Percentiles rank a stretch among this genome's conserved stretches.
Conservation (phyloP, 2,113 vertebrate species). For the Romanogobio albipinnatus region DNA sequence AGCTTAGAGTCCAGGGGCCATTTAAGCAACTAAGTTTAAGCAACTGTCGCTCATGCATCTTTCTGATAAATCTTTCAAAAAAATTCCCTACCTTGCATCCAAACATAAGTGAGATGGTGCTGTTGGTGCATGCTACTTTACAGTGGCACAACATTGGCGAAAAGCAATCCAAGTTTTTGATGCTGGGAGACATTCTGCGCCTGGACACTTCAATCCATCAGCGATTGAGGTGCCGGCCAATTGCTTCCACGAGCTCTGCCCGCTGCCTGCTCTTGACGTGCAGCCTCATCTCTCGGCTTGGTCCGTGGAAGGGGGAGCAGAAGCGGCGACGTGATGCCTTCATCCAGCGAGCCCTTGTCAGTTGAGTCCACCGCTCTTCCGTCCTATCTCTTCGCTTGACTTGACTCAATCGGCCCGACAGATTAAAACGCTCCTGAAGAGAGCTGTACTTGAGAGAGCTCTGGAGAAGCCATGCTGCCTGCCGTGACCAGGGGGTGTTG, state of each 20-base stretch:
- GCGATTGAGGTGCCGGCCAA: slow-evolving; percentile 72
- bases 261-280: slow-evolving; percentile 70
- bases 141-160: slow-evolving; percentile 86
- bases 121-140: slow-evolving; percentile 91
- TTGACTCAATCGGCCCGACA: slow-evolving; percentile 13
- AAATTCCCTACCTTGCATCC: slow-evolving; percentile 87
- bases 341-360: slow-evolving; percentile 41
- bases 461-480: slow-evolving; percentile 59
- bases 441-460: slow-evolving; percentile 48
- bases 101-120: slow-evolving; percentile 89
- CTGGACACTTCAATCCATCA: slow-evolving; percentile 71
- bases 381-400: slow-evolving; percentile 21
- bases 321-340: slow-evolving; percentile 27
- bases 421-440: slow-evolving; percentile 44
- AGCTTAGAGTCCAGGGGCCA: slow-evolving; percentile 9
- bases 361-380: neutral
- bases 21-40: neutral
- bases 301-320: slow-evolving; percentile 47
- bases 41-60: neutral
- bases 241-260: slow-evolving; percentile 44
- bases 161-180: slow-evolving; percentile 82
- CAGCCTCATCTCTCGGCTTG: slow-evolving; percentile 69
- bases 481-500: slow-evolving; percentile 42
- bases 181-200: slow-evolving; percentile 77
- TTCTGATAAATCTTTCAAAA: slow-evolving; percentile 14